Evolutionary conservation across 2,797 vertebrate genomes (phyloP), one percentile per base, ranked within the genome.

Genomic region (Halcyon chelicuti): DNA sequence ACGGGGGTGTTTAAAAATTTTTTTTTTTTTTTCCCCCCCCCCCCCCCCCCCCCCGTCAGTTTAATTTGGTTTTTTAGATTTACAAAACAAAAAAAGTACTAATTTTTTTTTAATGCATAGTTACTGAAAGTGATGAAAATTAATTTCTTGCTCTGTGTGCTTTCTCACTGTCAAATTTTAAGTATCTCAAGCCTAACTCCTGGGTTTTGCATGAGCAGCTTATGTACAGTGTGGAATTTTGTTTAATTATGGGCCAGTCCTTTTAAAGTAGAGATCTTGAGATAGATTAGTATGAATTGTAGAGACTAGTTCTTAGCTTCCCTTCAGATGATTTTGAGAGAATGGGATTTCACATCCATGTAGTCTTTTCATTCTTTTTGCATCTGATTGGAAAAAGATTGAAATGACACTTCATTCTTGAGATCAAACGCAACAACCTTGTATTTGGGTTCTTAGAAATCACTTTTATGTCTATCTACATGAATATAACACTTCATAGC

Each of bases 211-310:
- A 55, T 14, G 12, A 51, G 46, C 86, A 55, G 12, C 9, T 89
- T 82, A 31, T 20, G 65, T 68, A 21, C 33, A 26, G 8, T 19
- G 52, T 85, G 44, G 66, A 61, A 42, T 68, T 93, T 42, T 86
- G 51, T 88, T 90, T 83, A 86, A 94, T 94, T 93, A 78, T n/a
- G 29, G 60, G 40, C 51, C 42, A 40, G 13, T 66, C 62, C 51
- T 96, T 93, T 66, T 92, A 70, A 86, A 73, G 70, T 75, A 75
- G 86, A 90, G 92, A 81, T 88, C 55, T 92, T 86, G 66, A 93
- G 10, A 1, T 80, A 67, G 67, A 60, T 78, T 42, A 81, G 29
- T 58, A 7, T 84, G 49, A 93, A 62, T 11, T 13, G 25, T 47
- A 8, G 13, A 65, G 12, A 35, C 15, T 33, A 26, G 5, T 68